Evolutionary conservation across 2,797 vertebrate genomes (phyloP), one percentile per base, ranked within the genome.

Genomic region (Paratrypauchen microcephalus): DNA sequence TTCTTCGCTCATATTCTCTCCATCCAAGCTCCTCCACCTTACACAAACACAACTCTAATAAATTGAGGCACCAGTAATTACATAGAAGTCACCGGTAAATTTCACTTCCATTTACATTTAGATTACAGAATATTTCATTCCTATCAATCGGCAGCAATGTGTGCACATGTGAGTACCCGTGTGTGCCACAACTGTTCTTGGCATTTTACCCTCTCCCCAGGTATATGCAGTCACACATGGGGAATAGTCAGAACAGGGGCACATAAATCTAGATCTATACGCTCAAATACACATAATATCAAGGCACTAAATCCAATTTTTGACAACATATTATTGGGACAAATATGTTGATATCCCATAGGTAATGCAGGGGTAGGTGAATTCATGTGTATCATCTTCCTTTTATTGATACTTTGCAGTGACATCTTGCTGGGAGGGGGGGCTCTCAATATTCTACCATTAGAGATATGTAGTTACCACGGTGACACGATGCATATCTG

Each of bases 51-150:
- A 89, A 72, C 73, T 83, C 86, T 89, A 93, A 94, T 93, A 94
- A 92, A 94, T 94, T 86, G 89, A 84, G 83, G 79, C 83, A 86
- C 74, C 84, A 82, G 91, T 92, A 94, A 93, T 94, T 94, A 92
- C 91, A 88, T 82, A 87, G 90, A 92, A 91, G 80, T 90, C 86
- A 90, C 85, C 88, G 79, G 90, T 94, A 93, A 93, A 94, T 94
- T 92, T 92, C 85, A 88, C 83, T 88, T 92, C 88, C 90, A 94
- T 94, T 94, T 94, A 91, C 94, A 94, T 94, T 94, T 94, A 94
- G 92, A 94, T 94, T 93, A 92, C 83, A 83, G 88, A 92, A 92
- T 93, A 93, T 93, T 93, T 93, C 86, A 91, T 87, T 92, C 79
- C 89, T 85, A 89, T 92, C 89, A 84, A 82, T 90, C 86, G 83